These are phyloP conservation scores for Bos taurus DNA, from an alignment of 2,113 vertebrate genomes.

Conservation along the genomic window ARS-UCD2.0 NC_037340.1:41367501-41368000, in stretches of 20 bases:
- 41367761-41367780: neutral
- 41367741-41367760: constrained; percentile 28
- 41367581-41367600: neutral
- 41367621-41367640: neutral
- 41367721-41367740: neutral
- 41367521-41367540: neutral
- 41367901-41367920: neutral
- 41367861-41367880: neutral
- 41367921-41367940: neutral
- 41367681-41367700: neutral
- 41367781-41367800: neutral
- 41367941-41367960: neutral
- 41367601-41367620: neutral
- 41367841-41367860: neutral
- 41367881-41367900: neutral
- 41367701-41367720: neutral
- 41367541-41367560: neutral
- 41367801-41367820: neutral
- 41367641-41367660: neutral
- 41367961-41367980: neutral
- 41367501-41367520: neutral
- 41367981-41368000: neutral
- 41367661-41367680: neutral
- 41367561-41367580: neutral
- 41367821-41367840: neutral